Evolutionary conservation across 2,888 invertebrate genomes (phyloP).

Genomic region (Nephrocerus scutellatus): DNA sequence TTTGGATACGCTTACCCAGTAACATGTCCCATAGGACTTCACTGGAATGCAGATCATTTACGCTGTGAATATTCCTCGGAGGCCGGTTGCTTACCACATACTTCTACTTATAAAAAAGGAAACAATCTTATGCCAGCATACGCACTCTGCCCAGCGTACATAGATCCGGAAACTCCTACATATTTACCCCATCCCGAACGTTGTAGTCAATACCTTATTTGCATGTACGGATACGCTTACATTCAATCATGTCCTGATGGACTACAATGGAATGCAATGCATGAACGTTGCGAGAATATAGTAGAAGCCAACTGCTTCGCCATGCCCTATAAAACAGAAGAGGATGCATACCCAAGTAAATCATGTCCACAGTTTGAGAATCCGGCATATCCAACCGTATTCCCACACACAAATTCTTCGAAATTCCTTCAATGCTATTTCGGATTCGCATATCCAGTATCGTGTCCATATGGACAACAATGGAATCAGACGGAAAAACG

Average conservation of each 20-base stretch:
- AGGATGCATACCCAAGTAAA: too few relatives aligned
- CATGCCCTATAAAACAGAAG: too few relatives aligned
- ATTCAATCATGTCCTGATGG: not conserved
- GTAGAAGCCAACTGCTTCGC: too few relatives aligned
- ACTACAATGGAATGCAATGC: slow-evolving; percentile 13
- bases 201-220: slow-evolving; percentile 5
- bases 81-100: not conserved
- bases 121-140: slow-evolving; percentile 6
- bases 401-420: too few relatives aligned
- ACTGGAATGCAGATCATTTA: slow-evolving; percentile 2
- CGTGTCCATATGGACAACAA: too few relatives aligned
- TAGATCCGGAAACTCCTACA: not conserved
- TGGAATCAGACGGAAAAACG: too few relatives aligned
- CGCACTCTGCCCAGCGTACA: too few relatives aligned
- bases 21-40: slow-evolving; percentile 8
- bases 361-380: too few relatives aligned
- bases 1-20: too few relatives aligned
- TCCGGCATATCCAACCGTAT: too few relatives aligned
- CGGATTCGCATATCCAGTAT: too few relatives aligned
- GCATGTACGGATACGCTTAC: slow-evolving; percentile 8
- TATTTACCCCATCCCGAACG: slow-evolving; percentile 5
- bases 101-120: not conserved
- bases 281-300: slow-evolving; percentile 5
- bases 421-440: too few relatives aligned
- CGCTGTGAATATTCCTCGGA: not conserved